These are phyloP conservation scores for Alauda arvensis DNA, from an alignment of 2,797 vertebrate species.

Conservation along the genomic window DNA sequence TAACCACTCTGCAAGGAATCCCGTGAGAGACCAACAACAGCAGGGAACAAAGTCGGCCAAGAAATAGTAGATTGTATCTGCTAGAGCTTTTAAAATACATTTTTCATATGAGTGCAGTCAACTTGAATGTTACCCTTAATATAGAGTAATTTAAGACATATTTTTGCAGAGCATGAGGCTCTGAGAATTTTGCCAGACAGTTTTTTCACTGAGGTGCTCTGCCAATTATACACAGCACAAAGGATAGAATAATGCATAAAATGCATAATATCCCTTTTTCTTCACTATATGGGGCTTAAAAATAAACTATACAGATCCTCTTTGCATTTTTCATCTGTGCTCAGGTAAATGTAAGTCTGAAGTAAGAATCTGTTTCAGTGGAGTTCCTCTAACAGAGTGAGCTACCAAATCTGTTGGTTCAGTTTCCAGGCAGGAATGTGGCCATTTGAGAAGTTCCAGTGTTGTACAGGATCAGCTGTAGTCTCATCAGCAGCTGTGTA, in stretches of 20 bases:
- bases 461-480: background rate
- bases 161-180: slow-evolving; percentile 6
- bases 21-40: slow-evolving; percentile 30
- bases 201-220: slow-evolving; percentile 9
- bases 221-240: background rate
- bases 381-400: background rate
- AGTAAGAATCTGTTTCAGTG: background rate
- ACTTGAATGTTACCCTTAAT: slow-evolving; percentile 6
- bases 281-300: background rate
- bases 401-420: background rate
- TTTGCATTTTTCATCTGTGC: background rate
- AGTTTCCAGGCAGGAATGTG: background rate
- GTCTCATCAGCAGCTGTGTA: background rate
- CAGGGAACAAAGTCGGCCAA: slow-evolving; percentile 29
- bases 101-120: background rate
- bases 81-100: slow-evolving; percentile 5
- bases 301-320: background rate
- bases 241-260: background rate
- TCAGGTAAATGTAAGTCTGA: background rate
- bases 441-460: background rate
- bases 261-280: background rate
- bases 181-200: slow-evolving; percentile 13
- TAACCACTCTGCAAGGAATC: slow-evolving; percentile 44
- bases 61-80: slow-evolving; percentile 42
- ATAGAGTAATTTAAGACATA: slow-evolving; percentile 24